Evolutionary conservation across 2,797 vertebrate species (phyloP).

Genomic region (Taeniopygia guttata): DNA sequence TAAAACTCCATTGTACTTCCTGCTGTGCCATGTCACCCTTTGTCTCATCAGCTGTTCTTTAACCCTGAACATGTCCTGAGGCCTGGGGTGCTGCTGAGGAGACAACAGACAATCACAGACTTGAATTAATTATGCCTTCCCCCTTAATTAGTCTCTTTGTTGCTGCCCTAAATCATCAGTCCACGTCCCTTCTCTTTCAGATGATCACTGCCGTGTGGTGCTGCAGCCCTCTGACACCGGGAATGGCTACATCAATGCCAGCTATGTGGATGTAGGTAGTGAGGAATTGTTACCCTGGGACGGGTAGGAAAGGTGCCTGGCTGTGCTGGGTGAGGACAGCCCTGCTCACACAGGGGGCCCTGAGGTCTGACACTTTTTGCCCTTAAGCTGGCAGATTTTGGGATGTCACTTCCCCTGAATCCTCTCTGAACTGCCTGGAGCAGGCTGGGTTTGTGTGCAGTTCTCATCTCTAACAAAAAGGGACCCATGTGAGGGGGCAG

Average conservation of each 20-base stretch:
- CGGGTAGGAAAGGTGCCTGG: neutral
- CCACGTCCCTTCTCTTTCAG: slow-evolving; percentile 26
- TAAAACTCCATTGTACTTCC: neutral
- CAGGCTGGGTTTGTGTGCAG: neutral
- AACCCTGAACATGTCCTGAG: neutral
- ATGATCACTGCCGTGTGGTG: slow-evolving; percentile 59
- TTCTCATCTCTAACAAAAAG: neutral
- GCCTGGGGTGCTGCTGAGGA: neutral
- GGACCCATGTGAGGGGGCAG: neutral
- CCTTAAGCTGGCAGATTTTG: neutral
- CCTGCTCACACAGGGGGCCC: neutral
- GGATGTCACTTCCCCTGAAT: fast-evolving
- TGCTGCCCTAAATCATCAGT: neutral
- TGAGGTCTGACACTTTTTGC: neutral
- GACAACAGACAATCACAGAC: fast-evolving
- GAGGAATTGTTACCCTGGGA: neutral
- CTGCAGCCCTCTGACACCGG: neutral
- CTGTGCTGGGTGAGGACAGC: neutral
- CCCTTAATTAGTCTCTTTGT: neutral
- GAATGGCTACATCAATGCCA: slow-evolving; percentile 65
- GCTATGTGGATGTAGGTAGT: slow-evolving; percentile 55
- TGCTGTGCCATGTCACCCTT: neutral
- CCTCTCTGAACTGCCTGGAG: neutral
- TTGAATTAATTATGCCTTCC: neutral
- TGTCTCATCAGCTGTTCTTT: neutral